Conservation (phyloP, 2,888 invertebrate genomes). For the Leuctra nigra region DNA sequence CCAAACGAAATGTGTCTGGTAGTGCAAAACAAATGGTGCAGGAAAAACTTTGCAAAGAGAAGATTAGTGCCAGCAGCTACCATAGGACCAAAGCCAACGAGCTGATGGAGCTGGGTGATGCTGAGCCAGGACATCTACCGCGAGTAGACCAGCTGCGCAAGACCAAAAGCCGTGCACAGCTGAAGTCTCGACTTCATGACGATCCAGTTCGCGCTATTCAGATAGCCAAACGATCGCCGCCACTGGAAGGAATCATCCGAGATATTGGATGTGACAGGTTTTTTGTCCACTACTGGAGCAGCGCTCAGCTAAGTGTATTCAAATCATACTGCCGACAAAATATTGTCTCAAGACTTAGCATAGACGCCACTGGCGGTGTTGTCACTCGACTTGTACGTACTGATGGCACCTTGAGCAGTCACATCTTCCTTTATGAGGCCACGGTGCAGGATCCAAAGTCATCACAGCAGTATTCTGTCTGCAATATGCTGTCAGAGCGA, state of each 20-base stretch:
- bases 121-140: background rate
- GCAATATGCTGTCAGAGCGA: conserved; percentile 28
- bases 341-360: conserved; percentile 22
- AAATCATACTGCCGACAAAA: conserved; percentile 16
- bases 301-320: conserved; percentile 16
- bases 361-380: conserved; percentile 27
- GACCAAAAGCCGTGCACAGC: background rate
- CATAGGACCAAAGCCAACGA: too few species aligned
- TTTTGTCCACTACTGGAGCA: conserved; percentile 15
- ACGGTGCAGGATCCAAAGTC: conserved; percentile 22
- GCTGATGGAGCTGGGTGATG: background rate
- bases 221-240: background rate
- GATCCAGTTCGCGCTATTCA: background rate
- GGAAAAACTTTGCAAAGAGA: too few species aligned
- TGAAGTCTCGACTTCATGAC: background rate
- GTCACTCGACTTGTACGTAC: conserved; percentile 22
- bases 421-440: conserved; percentile 25
- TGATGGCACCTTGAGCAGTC: conserved; percentile 18
- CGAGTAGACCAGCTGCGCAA: background rate
- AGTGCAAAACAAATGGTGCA: too few species aligned
- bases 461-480: conserved; percentile 26
- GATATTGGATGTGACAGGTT: conserved; percentile 23
- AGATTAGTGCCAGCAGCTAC: too few species aligned
- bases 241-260: background rate
- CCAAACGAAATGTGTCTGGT: too few species aligned